Evolutionary conservation across 2,888 invertebrate genomes (phyloP), one percentile per base, ranked within the genome.

Genomic region (Hirtodrosophila alboralis): DNA sequence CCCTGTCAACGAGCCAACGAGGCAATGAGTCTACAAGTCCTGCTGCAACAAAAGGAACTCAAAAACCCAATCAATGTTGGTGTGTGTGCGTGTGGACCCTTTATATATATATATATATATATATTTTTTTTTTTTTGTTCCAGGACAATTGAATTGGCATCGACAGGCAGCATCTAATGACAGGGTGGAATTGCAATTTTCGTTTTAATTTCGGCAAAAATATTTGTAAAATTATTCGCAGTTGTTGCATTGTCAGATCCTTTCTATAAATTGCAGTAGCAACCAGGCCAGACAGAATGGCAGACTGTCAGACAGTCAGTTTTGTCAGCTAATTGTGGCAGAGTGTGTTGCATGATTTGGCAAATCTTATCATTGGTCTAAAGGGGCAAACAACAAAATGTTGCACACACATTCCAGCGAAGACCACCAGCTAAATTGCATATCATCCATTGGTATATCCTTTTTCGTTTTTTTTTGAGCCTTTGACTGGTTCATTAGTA

Each of bases 101-200:
- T 10, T 23, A 5, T 21, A 5, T 21, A 21, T 21, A 5, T 21
- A 36, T 37, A 45, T 37, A 43, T 9, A 30, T 57, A 44, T 37
- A 57, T 21, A 40, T 53, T 64, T 51, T 53, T 59, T 64, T 69
- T 63, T 63, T 60, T 44, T 52, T 28, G 12, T 23, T 8, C 23
- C 23, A 23, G 8, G 8, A 23, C 23, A 78, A 81, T 81, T 72
- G 81, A 78, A 56, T 44, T 51, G 43, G 38, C 53, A 65, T 68
- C 68, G 62, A 52, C 57, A 56, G 61, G 13, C 53, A 33, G 31
- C 44, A 58, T 81, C 84, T 81, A 81, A 81, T 81, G 75, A 81
- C 81, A 81, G 81, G 81, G 81, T 81, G 81, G 84, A n/a, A 77
- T 84, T 69, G 81, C 81, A 80, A 61, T 67, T 70, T 58, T 58